Percentiles rank a stretch among this genome's conserved stretches.
These are phyloP conservation scores for Rhinatrema bivittatum DNA, from an alignment of 2,797 vertebrate genomes.

Conservation along the genomic window DNA sequence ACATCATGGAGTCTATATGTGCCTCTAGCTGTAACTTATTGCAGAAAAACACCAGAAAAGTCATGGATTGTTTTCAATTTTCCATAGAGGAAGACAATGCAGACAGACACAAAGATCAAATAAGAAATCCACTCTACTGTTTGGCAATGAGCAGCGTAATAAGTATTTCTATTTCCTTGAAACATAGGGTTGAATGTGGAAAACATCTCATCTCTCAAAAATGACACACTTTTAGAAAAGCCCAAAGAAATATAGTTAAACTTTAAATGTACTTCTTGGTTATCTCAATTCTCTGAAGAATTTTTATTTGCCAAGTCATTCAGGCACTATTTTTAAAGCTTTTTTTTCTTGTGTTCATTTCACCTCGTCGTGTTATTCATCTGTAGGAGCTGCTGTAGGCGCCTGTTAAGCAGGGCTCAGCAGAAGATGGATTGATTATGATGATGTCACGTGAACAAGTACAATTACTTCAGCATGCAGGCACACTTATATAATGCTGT, in stretches of 20 bases:
- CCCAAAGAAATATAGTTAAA: background rate
- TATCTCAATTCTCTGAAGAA: background rate
- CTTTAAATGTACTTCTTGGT: conserved; percentile 1
- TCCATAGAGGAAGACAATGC: background rate
- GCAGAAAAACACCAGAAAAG: conserved; percentile 13
- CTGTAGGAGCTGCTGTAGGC: too few relatives aligned
- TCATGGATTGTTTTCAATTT: conserved; percentile 19
- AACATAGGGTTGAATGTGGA: conserved; percentile 10
- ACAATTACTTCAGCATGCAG: too few relatives aligned
- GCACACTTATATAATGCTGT: too few relatives aligned
- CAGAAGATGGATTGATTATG: too few relatives aligned
- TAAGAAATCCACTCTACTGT: background rate
- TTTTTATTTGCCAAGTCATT: background rate
- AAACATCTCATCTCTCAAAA: conserved; percentile 7
- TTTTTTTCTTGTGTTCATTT: too few relatives aligned
- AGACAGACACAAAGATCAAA: background rate
- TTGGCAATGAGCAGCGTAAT: background rate
- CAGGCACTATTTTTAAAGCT: too few relatives aligned
- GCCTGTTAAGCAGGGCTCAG: conserved; percentile 12
- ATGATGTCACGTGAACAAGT: too few relatives aligned
- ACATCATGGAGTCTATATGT: background rate
- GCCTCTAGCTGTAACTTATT: conserved; percentile 13
- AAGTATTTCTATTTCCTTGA: conserved; percentile 3
- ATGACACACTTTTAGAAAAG: conserved; percentile 14
- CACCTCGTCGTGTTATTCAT: background rate